These are phyloP conservation scores for Beris morrisii DNA, from an alignment of 2,888 invertebrate genomes.

Conservation along the genomic window DNA sequence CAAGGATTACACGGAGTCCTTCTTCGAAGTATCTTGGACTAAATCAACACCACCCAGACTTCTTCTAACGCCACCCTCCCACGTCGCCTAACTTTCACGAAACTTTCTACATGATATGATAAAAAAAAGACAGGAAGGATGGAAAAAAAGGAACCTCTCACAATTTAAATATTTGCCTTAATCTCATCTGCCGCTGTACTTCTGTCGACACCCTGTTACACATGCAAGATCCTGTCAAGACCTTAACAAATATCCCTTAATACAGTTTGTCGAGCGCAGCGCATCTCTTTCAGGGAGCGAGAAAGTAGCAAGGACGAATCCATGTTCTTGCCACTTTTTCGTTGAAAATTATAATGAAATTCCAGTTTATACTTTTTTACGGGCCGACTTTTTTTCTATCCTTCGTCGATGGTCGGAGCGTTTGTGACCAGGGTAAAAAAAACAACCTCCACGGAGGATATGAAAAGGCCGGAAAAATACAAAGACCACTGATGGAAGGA, in stretches of 20 bases:
- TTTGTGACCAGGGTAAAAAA: background rate
- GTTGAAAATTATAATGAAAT: background rate
- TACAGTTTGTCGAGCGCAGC: slow-evolving; percentile 10
- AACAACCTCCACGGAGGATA: background rate
- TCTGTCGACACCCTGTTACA: slow-evolving; percentile 2
- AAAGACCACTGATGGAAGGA: too few relatives aligned
- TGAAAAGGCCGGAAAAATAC: too few relatives aligned
- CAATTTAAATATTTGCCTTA: slow-evolving; percentile 28
- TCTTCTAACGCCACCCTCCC: too few relatives aligned
- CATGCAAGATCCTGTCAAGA: slow-evolving; percentile 11
- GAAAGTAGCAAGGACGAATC: too few relatives aligned
- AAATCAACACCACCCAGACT: too few relatives aligned
- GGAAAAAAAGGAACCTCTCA: background rate
- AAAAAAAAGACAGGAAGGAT: too few relatives aligned
- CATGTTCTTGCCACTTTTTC: background rate
- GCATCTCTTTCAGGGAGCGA: slow-evolving; percentile 7
- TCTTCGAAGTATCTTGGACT: too few relatives aligned
- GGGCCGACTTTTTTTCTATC: background rate
- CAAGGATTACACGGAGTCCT: too few relatives aligned
- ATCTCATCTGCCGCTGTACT: slow-evolving; percentile 1
- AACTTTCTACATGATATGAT: too few relatives aligned
- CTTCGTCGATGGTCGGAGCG: background rate
- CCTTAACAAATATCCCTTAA: slow-evolving; percentile 11
- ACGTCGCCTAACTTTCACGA: too few relatives aligned
- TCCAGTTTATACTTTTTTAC: background rate